A percentile compares a stretch with the other conserved stretches of the same genome.
phyloP scores from a whole-genome alignment of 2,888 invertebrate genomes.

The Melanargia galathea region DNA sequence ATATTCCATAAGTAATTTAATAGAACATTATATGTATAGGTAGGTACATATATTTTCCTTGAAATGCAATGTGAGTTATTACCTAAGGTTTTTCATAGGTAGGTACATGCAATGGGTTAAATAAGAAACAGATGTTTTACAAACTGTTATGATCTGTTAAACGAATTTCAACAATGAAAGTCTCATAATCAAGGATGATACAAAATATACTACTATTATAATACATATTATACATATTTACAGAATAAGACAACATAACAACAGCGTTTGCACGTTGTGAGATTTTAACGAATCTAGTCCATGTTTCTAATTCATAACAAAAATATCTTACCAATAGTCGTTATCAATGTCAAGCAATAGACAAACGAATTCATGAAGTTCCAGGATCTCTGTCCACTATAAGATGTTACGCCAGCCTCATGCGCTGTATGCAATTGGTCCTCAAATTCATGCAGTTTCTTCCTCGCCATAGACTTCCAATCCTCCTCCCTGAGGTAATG shows the following conservation, averaged over 20 bases:
- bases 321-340: constrained; percentile 91
- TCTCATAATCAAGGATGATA: background rate
- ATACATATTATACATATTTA: background rate
- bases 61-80: background rate
- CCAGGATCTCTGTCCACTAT: constrained; percentile 93
- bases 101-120: background rate
- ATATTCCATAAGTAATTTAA: constrained; percentile 4
- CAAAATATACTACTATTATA: background rate
- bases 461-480: constrained; percentile 93
- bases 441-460: constrained; percentile 91
- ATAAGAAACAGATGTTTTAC: background rate
- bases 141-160: background rate
- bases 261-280: background rate
- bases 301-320: background rate
- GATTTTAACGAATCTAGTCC: background rate
- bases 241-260: background rate
- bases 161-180: background rate
- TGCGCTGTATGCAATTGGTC: constrained; percentile 92
- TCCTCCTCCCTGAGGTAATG: constrained; percentile 93
- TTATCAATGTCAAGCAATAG: constrained; percentile 92
- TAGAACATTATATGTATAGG: background rate
- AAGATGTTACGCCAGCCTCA: constrained; percentile 91
- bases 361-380: constrained; percentile 93
- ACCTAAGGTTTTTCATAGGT: background rate
- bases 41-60: background rate